Percentiles rank a stretch among this genome's conserved stretches.
These are phyloP conservation scores for Margaritifera margaritifera DNA, from an alignment of 2,888 invertebrate species.

Conservation along the genomic window DNA sequence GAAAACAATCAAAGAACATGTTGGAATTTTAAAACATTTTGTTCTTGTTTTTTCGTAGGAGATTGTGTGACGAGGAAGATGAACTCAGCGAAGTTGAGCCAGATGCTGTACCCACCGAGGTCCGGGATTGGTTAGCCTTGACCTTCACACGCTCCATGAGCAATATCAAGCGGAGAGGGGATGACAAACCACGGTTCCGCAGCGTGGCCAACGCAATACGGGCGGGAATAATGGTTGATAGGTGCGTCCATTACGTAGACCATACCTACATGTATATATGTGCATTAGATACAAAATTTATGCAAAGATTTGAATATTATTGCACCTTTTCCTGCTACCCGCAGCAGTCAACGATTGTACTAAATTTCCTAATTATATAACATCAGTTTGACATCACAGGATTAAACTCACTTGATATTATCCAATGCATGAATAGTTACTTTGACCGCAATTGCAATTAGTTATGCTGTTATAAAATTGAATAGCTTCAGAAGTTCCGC, in stretches of 20 bases:
- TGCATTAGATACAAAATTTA: background rate
- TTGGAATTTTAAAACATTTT: background rate
- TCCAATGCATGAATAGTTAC: no score
- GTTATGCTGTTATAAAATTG: no score
- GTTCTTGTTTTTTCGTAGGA: conserved; percentile 50
- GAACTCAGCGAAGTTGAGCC: conserved; percentile 96
- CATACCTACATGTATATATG: no score
- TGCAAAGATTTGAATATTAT: no score
- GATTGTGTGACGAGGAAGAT: conserved; percentile 84
- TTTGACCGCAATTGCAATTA: no score
- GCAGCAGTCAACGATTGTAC: no score
- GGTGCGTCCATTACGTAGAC: conserved; percentile 50
- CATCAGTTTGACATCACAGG: no score
- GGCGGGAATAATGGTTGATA: conserved; percentile 96
- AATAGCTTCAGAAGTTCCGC: no score
- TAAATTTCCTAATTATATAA: no score
- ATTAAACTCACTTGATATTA: no score
- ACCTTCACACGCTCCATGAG: conserved; percentile 86
- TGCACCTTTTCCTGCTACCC: no score
- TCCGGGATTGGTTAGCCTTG: conserved; percentile 95
- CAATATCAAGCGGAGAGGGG: conserved; percentile 75
- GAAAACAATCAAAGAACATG: background rate
- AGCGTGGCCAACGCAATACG: conserved; percentile 97
- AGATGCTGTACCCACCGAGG: conserved; percentile 96
- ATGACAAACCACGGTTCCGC: conserved; percentile 83